Evolutionary conservation across 1,140 invertebrate genomes (phyloP).

Genomic region (Papilio xuthus): DNA sequence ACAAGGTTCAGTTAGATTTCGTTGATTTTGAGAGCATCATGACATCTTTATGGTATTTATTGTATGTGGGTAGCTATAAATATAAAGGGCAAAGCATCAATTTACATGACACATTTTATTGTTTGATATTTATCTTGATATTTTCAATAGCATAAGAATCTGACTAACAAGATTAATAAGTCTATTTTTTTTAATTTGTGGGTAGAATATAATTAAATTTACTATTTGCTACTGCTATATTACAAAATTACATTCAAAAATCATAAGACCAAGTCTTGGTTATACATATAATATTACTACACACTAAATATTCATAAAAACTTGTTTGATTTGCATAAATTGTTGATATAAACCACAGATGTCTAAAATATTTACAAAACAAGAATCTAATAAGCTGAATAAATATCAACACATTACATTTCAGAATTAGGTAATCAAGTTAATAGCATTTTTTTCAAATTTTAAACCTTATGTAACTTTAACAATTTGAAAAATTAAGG

Average conservation of each 20-base stretch:
- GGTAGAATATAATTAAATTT: not conserved
- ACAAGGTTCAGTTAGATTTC: not conserved
- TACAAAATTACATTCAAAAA: conserved; percentile 4
- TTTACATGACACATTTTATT: not conserved
- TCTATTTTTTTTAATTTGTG: not conserved
- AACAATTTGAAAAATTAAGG: not conserved
- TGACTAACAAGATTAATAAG: not conserved
- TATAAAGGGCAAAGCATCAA: not conserved
- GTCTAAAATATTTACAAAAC: conserved; percentile 14
- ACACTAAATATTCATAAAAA: conserved; percentile 13
- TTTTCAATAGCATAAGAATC: not conserved
- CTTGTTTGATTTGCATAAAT: conserved; percentile 23
- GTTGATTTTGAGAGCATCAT: not conserved
- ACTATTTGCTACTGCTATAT: not conserved
- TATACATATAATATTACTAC: conserved; percentile 1
- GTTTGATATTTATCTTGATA: not conserved
- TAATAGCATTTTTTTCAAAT: not conserved
- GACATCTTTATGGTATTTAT: not conserved
- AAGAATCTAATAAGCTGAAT: conserved; percentile 18
- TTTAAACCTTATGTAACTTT: not conserved
- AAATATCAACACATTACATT: conserved; percentile 5
- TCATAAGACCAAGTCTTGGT: not conserved
- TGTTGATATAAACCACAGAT: not conserved
- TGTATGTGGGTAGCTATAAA: not conserved
- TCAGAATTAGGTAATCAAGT: not conserved